Base-by-base conservation (phyloP, 1,140 invertebrate species). In the Pissodes strobi region DNA sequence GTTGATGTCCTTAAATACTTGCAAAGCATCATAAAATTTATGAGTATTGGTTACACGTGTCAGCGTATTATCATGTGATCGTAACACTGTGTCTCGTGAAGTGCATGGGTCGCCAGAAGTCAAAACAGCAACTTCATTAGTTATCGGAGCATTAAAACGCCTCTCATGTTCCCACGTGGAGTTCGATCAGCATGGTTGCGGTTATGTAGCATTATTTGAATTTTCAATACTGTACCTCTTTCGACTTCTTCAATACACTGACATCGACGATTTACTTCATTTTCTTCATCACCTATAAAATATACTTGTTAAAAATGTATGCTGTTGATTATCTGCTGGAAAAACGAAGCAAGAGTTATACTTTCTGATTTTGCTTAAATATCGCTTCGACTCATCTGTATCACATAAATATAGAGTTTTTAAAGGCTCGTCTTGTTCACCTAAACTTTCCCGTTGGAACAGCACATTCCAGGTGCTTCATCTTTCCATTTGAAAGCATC, bases 71-170 rank as follows among this genome's bases (percentile, higher is more conserved):
- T 27, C 25, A 9, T 27, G 25, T 27, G 25, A 3, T 27, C 25
- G 25, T 27, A 27, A 27, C 25, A 27, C 25, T 27, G 65, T 68
- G 46, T 66, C 66, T 69, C 70, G 30, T 23, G 27, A 38, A 78
- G 76, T 39, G 23, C 76, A 74, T 25, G 79, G 39, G 8, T 38
- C 19, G 10, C 37, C 52, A 19, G 13, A 41, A 27, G 43, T 25
- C 0, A 82, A 66, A 58, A 79, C 70, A 18, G 76, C 78, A 22
- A 82, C 76, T 74, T 82, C 79, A 71, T 81, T 66, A 53, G 78
- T 69, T 30, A 69, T 78, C 46, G 78, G 76, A 49, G 72, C 76
- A 71, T 84, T 84, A 59, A 76, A 81, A 12, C 70, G 55, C 55
- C 80, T 57, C 55, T 52, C 65, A 62, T 85, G 81, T 73, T 80